Evolutionary conservation across 1,140 invertebrate genomes (phyloP).

Genomic region (Drosophila kanapiae): DNA sequence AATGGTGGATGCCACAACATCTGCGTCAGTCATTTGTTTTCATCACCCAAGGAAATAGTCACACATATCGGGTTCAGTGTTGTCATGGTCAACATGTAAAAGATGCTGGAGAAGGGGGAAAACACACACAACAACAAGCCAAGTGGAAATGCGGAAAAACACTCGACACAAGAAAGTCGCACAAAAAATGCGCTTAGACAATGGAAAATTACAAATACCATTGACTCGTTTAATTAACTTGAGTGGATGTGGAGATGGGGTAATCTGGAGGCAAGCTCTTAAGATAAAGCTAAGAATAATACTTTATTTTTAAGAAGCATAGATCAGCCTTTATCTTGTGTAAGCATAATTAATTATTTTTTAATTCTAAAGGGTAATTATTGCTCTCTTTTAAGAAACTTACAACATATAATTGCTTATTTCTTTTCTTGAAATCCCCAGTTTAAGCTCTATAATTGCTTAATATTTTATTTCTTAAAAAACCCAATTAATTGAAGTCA

Average conservation of each 20-base stretch:
- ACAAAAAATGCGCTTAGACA: constrained; percentile 1
- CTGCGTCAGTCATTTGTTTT: constrained; percentile 50
- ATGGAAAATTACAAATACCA: constrained; percentile 12
- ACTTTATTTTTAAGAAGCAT: neutral
- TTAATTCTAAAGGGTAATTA: neutral
- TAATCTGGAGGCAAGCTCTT: too few species aligned
- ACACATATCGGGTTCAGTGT: constrained; percentile 18
- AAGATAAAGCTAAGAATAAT: neutral
- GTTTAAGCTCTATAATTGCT: neutral
- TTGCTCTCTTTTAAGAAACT: neutral
- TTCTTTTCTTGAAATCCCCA: too few species aligned
- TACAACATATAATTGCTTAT: too few species aligned
- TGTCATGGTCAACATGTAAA: constrained; percentile 61
- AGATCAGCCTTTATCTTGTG: too few species aligned
- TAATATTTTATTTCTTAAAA: neutral
- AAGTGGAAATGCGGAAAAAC: constrained; percentile 14
- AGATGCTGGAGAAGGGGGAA: constrained; percentile 4
- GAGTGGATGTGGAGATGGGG: neutral
- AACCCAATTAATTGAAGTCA: neutral
- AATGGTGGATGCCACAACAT: constrained; percentile 8
- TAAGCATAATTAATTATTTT: neutral
- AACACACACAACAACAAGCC: neutral
- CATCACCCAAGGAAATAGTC: constrained; percentile 19
- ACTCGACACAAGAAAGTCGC: neutral
- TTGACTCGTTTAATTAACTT: constrained; percentile 6